Evolutionary conservation across 2,113 vertebrate species (phyloP), one percentile per base, ranked within the genome.

Genomic region (Misgurnus anguillicaudatus): DNA sequence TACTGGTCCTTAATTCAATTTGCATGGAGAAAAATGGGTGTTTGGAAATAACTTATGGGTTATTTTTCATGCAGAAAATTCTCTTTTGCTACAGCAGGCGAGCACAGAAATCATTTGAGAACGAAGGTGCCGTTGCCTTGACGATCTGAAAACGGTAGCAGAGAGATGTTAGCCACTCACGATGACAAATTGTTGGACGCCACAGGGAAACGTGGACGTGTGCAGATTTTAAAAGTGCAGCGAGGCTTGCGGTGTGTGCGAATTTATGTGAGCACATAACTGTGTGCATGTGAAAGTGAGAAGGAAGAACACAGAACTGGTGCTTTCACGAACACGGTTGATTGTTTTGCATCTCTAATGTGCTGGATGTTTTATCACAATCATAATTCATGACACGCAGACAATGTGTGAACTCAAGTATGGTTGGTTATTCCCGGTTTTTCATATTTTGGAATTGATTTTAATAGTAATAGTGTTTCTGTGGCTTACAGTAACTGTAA

Each of bases 91-190:
- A 39, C 39, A 53, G 57, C 31, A 62, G 17, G 31, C 19, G 2
- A 42, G 45, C 36, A 57, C 57, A 6, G 31, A 55, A 55, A 78
- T 67, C 47, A 53, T 21, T 6, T 39, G 60, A 57, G 71, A 67
- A 60, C 16, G 36, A 64, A 62, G 16, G 85, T 61, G 68, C 85
- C 58, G 85, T 86, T 86, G 86, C 86, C 85, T 58, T 80, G 84
- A 70, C 51, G 61, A 88, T 82, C 55, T 75, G 86, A 87, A 70
- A 89, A 89, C 87, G 89, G 86, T 21, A 31, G 9, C 83, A 80
- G 42, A 90, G 90, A 93, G 90, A 92, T 92, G 92, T 90, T 85
- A 93, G 90, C 89, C 91, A 88, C 77, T 91, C 71, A 63, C 88
- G 83, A 79, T 88, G 93, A 94, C 86, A 91, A 91, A 95, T 87